Evolutionary conservation across 2,888 invertebrate genomes (phyloP), one percentile per base, ranked within the genome.

Genomic region (Didymodactylos carnosus): DNA sequence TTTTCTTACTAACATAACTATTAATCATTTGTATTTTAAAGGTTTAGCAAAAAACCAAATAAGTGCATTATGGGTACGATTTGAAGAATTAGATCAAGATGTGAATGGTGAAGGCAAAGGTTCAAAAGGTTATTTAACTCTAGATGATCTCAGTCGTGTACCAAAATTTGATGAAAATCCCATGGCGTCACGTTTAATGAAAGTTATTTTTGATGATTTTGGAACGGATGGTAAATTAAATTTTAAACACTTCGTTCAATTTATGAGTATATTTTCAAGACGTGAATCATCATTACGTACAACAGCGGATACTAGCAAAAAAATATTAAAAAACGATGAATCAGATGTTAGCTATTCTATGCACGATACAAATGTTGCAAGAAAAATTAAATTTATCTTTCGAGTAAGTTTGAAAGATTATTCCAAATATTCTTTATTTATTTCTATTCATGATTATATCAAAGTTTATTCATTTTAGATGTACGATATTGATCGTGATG

Each of bases 141-240:
- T 7, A 10, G 35, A 19, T 62, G 62, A 62, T 35, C 5, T 62
- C 13, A n/a, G 35, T 62, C 62, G 62, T 62, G 62, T 62, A 35
- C 62, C 62, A 19, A 62, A 62, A 62, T 62, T 62, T n/a, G 62
- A 62, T 62, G 62, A 62, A 62, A 62, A 62, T 62, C 62, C 62
- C 1, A 62, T 62, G 1, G 62, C 62, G n/a, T n/a, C 62, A n/a
- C 35, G 62, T 10, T 35, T 62, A 62, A 62, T 62, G 4, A 62
- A 35, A 62, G 62, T 62, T 35, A 62, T 62, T 62, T n/a, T 62
- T 3, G 62, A 62, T 62, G 62, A 62, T 62, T 62, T 62, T n/a
- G 62, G 62, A n/a, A 35, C 62, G 1, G n/a, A 62, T n/a, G 35
- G 6, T 3, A 62, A n/a, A 62, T 29, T 62, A 62, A 35, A 29